Percentiles rank a stretch among this genome's conserved stretches.
Evolutionary conservation across 1,140 invertebrate species (phyloP).

Genomic region (Ceratina japonica): DNA sequence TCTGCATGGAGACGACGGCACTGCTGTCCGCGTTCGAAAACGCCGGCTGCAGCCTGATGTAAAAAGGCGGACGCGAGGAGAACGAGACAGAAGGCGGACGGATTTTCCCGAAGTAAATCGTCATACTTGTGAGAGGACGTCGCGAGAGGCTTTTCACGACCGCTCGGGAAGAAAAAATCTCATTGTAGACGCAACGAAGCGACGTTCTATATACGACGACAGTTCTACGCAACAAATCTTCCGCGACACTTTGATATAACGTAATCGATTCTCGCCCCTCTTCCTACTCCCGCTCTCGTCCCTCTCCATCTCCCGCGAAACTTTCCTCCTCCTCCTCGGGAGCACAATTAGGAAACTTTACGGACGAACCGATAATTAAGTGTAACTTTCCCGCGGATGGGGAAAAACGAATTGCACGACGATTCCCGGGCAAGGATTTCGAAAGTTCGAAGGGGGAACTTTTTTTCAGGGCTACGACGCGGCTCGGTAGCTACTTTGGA

Average conservation of each 20-base stretch:
- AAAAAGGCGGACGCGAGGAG: conserved; percentile 41
- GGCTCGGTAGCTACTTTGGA: too few relatives aligned
- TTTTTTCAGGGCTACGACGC: not conserved
- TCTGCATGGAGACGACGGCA: conserved; percentile 77
- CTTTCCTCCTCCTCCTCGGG: not conserved
- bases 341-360: not conserved
- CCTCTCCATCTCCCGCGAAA: too few relatives aligned
- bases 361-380: conserved; percentile 14
- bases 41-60: conserved; percentile 76
- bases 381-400: not conserved
- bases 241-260: not conserved
- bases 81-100: not conserved
- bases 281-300: not conserved
- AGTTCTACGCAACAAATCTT: not conserved
- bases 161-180: not conserved
- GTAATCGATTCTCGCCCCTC: not conserved
- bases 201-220: too few relatives aligned
- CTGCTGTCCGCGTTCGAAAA: conserved; percentile 76
- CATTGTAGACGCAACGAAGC: conserved; percentile 21
- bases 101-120: not conserved
- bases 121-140: too few relatives aligned
- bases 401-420: not conserved
- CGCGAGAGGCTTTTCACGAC: not conserved
- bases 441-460: not conserved
- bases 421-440: not conserved